Evolutionary conservation across 92 coral and sea anemone genomes (phyloP).

Genomic region (Meandrina meandrites): DNA sequence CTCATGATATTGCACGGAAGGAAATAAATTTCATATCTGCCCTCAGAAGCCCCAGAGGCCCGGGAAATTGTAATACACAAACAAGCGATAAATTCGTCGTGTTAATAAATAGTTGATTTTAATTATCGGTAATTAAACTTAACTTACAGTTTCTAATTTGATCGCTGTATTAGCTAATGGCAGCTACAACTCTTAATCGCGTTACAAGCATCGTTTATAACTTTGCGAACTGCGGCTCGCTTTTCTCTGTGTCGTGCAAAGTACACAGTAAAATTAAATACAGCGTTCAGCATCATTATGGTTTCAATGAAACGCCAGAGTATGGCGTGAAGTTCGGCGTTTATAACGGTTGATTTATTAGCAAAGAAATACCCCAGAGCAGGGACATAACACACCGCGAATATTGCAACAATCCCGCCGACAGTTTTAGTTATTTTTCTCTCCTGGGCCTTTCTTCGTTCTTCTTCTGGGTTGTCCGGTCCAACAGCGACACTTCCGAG

Average conservation of each 20-base stretch:
- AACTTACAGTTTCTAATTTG: not conserved
- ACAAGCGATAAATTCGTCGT: not conserved
- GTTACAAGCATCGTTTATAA: constrained; percentile 4
- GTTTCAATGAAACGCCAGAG: constrained; percentile 44
- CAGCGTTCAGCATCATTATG: constrained; percentile 36
- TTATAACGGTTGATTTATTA: not conserved
- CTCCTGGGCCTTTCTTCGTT: constrained; percentile 24
- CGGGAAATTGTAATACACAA: not conserved
- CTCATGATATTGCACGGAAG: constrained; percentile 21
- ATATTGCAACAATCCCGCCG: constrained; percentile 1
- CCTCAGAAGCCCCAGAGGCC: not conserved
- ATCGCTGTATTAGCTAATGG: constrained; percentile 5
- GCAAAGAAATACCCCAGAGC: constrained; percentile 31
- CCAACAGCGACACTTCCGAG: constrained; percentile 17
- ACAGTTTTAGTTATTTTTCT: constrained; percentile 28
- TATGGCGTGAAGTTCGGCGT: constrained; percentile 5
- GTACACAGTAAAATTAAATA: constrained; percentile 30
- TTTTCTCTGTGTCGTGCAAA: constrained; percentile 32
- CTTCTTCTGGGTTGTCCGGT: constrained; percentile 30
- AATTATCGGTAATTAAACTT: not conserved
- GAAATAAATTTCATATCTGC: not conserved
- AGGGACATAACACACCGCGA: constrained; percentile 14
- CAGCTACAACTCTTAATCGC: constrained; percentile 29
- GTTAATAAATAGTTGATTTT: not conserved
- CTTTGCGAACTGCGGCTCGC: constrained; percentile 30